phyloP scores from a whole-genome alignment of 2,888 invertebrate genomes.

The Deroplatys truncata region DNA sequence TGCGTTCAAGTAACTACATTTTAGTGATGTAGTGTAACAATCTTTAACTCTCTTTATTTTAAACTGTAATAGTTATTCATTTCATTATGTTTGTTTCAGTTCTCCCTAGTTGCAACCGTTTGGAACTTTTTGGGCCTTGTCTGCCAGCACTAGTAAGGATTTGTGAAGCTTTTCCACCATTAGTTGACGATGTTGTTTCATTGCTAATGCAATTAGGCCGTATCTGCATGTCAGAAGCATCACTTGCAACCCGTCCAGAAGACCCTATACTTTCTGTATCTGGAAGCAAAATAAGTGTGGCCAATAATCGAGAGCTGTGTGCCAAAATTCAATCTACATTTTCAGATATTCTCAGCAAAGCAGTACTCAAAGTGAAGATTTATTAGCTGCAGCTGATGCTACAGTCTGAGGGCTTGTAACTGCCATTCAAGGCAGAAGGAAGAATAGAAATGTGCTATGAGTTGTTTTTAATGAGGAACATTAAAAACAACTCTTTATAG shows the following conservation, averaged over 20 bases:
- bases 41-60: no score
- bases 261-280: background rate
- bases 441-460: no score
- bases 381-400: background rate
- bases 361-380: constrained; percentile 42
- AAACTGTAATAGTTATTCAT: background rate
- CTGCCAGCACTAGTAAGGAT: constrained; percentile 83
- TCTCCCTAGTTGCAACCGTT: constrained; percentile 71
- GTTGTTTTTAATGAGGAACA: no score
- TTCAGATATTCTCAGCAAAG: constrained; percentile 42
- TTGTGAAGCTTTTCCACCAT: constrained; percentile 86
- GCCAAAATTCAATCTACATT: constrained; percentile 45
- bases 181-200: constrained; percentile 83
- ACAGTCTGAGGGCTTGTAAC: no score
- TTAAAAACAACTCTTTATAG: no score
- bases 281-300: constrained; percentile 9
- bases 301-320: constrained; percentile 39
- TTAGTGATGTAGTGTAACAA: no score
- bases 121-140: constrained; percentile 77
- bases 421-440: no score
- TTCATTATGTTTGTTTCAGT: constrained; percentile 48
- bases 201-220: constrained; percentile 81
- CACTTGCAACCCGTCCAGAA: constrained; percentile 45
- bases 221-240: constrained; percentile 79
- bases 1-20: no score